Percentiles rank a stretch among this genome's conserved stretches.
phyloP scores from a whole-genome alignment of 2,113 vertebrate species.

The Ivindomyrus marchei region DNA sequence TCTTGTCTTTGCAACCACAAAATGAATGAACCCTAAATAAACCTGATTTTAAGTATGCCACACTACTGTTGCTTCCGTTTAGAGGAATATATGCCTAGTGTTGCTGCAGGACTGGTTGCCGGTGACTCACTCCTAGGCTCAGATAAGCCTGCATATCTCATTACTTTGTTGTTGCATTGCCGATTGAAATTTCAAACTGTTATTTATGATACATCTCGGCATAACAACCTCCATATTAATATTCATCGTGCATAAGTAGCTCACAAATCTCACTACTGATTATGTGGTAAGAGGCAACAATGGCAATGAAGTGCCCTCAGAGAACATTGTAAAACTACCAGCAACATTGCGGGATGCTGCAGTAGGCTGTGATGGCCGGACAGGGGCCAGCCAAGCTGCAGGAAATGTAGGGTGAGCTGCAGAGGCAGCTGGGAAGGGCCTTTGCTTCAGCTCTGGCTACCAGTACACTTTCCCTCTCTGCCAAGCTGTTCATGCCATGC shows the following conservation, averaged over 20 bases:
- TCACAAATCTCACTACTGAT: background rate
- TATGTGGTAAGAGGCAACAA: conserved; percentile 1
- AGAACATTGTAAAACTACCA: background rate
- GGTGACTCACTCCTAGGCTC: background rate
- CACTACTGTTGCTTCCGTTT: background rate
- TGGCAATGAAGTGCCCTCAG: background rate
- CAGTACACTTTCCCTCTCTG: background rate
- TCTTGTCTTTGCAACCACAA: background rate
- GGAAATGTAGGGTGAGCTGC: background rate
- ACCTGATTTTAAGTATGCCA: background rate
- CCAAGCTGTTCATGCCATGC: background rate
- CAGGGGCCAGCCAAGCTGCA: background rate
- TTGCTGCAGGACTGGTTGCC: background rate
- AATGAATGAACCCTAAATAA: background rate
- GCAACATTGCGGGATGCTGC: background rate
- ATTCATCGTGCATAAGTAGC: background rate
- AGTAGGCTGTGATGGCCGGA: background rate
- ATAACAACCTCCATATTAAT: conserved; percentile 1
- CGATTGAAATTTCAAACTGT: background rate
- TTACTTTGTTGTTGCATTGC: background rate
- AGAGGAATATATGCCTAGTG: background rate
- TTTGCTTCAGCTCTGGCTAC: background rate
- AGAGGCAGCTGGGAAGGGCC: background rate
- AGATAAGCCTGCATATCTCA: background rate
- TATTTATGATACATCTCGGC: conserved; percentile 1